Evolutionary conservation across 1,140 invertebrate genomes (phyloP).

Genomic region (Stenopsyche tienmushanensis): DNA sequence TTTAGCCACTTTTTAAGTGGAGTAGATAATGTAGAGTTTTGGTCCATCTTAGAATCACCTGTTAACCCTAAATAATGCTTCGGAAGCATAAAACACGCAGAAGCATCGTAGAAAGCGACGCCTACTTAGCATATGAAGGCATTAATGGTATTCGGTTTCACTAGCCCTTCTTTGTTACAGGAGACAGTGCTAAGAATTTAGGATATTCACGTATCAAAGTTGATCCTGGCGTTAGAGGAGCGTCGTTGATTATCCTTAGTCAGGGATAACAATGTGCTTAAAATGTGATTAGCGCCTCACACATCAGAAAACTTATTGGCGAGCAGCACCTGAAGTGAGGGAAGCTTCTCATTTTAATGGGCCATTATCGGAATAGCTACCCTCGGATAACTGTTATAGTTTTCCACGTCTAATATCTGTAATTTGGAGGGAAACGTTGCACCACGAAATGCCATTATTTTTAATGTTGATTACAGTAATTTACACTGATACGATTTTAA

Average conservation of each 20-base stretch:
- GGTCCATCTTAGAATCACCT: no score
- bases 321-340: neutral
- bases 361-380: neutral
- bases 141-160: neutral
- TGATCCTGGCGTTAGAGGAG: no score
- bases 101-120: neutral
- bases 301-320: neutral
- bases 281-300: neutral
- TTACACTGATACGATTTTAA: neutral
- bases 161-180: neutral
- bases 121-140: neutral
- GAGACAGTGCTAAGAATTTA: neutral
- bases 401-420: neutral
- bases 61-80: no score
- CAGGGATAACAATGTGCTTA: neutral
- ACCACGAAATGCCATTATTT: neutral
- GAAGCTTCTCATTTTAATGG: neutral
- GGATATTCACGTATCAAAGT: neutral
- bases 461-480: neutral
- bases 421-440: neutral
- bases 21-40: no score
- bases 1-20: no score
- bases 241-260: neutral
- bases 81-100: neutral
- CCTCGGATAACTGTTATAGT: neutral